Evolutionary conservation across 2,113 vertebrate genomes (phyloP), one percentile per base, ranked within the genome.

Genomic region (Paramisgurnus dabryanus): DNA sequence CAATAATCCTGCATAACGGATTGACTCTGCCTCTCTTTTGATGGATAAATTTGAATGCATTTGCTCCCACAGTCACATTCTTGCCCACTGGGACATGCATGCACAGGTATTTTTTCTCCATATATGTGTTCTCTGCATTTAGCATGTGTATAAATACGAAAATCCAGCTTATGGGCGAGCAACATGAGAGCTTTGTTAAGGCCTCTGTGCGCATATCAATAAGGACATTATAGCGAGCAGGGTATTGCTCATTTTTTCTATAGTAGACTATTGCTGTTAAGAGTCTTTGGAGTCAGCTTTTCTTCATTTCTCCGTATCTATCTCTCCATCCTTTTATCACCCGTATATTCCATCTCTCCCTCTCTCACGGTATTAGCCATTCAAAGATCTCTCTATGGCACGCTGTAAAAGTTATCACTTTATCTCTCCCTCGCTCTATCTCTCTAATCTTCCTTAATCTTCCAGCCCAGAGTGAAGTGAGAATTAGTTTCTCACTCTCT

Each of bases 361-460:
- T 85, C 84, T 89, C 79, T 79, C 18, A 76, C 80, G 80, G 87
- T 87, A 90, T 92, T 89, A 91, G 73, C 84, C 86, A 90, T 91
- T 91, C 86, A 91, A 81, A 90, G 87, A 91, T 92, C 87, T 89
- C 86, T 88, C 86, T 80, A 80, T 88, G 83, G 82, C 90, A 88
- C 87, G 83, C 86, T 83, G 86, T 84, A 83, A 82, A 89, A 92
- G 90, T 90, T 91, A 92, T 93, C 90, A 80, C 87, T 87, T 85
- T 85, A 89, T 88, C 83, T 67, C 86, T 82, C 85, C 76, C 84
- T 89, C 84, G 88, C 88, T 89, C 87, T 84, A 86, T 88, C 88
- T 82, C 86, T 89, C 83, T 92, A 94, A 92, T 92, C 92, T 91
- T 89, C 89, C 87, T 88, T 92, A 93, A 91, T 92, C 91, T 94